These are phyloP conservation scores for Herminia tarsipennalis DNA, from an alignment of 2,888 invertebrate genomes.

Conservation along the genomic window DNA sequence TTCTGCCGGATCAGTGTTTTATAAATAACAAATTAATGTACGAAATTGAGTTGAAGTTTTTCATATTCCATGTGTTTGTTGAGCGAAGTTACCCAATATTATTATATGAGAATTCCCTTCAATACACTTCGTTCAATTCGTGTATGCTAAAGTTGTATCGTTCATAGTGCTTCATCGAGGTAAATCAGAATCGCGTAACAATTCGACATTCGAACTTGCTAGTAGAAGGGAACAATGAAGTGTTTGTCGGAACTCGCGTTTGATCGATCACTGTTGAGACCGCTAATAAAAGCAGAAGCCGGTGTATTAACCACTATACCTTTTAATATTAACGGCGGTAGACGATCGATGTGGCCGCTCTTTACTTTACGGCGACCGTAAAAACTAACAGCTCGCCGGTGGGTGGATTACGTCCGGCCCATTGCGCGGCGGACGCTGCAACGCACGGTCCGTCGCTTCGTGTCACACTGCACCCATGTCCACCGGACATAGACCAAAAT, in stretches of 20 bases:
- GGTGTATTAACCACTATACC: constrained; percentile 46
- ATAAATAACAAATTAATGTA: background rate
- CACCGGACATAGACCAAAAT: constrained; percentile 39
- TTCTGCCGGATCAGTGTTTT: no score
- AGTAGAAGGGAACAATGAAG: constrained; percentile 50
- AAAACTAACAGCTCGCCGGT: constrained; percentile 71
- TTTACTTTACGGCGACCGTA: constrained; percentile 73
- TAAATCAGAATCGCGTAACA: constrained; percentile 46
- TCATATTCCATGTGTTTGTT: background rate
- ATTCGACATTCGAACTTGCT: constrained; percentile 47
- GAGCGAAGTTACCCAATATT: constrained; percentile 6
- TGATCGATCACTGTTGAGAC: constrained; percentile 58
- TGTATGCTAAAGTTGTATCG: constrained; percentile 46
- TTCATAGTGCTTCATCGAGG: constrained; percentile 64
- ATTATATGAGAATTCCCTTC: constrained; percentile 3
- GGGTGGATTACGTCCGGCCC: constrained; percentile 69
- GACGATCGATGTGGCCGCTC: constrained; percentile 63
- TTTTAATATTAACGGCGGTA: constrained; percentile 64
- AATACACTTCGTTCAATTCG: constrained; percentile 11
- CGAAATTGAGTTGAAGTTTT: background rate
- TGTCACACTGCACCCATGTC: constrained; percentile 38
- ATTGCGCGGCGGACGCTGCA: constrained; percentile 54
- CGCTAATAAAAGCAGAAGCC: constrained; percentile 52
- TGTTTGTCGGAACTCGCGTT: constrained; percentile 48
- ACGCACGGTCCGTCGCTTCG: constrained; percentile 49